Evolutionary conservation across 2,797 vertebrate species (phyloP).

Genomic region (Bovichtus variegatus): DNA sequence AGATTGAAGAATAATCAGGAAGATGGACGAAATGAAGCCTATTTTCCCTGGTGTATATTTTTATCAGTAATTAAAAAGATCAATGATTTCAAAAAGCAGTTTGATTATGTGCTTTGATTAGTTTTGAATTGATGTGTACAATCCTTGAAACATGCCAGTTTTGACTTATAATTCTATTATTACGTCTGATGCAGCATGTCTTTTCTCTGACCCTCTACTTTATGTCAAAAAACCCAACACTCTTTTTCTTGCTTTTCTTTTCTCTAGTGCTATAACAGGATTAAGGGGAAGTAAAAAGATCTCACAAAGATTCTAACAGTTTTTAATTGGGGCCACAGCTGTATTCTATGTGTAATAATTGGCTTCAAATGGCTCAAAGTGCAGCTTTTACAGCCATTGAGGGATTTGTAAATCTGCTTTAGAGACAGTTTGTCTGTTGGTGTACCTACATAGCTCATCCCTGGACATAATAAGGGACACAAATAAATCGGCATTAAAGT

Average conservation of each 20-base stretch:
- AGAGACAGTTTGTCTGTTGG: constrained; percentile 47
- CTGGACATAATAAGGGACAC: constrained; percentile 30
- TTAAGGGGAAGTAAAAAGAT: constrained; percentile 51
- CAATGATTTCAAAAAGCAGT: constrained; percentile 80
- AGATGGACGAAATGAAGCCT: constrained; percentile 67
- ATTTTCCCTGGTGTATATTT: constrained; percentile 93
- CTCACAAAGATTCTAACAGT: constrained; percentile 40
- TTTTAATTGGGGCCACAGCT: constrained; percentile 71
- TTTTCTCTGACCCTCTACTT: constrained; percentile 5
- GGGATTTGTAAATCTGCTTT: constrained; percentile 62
- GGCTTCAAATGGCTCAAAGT: constrained; percentile 63
- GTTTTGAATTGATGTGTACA: constrained; percentile 12
- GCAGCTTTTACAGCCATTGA: constrained; percentile 63
- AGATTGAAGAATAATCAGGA: constrained; percentile 33
- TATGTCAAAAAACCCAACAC: background rate
- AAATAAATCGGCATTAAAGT: constrained; percentile 52
- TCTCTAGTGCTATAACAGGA: constrained; percentile 45
- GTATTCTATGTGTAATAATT: constrained; percentile 63
- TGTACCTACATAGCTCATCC: constrained; percentile 48
- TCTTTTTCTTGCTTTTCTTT: background rate
- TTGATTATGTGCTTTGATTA: constrained; percentile 14
- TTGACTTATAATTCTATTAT: background rate
- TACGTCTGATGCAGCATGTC: background rate
- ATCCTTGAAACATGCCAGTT: background rate
- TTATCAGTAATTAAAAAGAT: constrained; percentile 89